These are phyloP conservation scores for Pollenia angustigena DNA, from an alignment of 2,888 invertebrate species.

Conservation along the genomic window DNA sequence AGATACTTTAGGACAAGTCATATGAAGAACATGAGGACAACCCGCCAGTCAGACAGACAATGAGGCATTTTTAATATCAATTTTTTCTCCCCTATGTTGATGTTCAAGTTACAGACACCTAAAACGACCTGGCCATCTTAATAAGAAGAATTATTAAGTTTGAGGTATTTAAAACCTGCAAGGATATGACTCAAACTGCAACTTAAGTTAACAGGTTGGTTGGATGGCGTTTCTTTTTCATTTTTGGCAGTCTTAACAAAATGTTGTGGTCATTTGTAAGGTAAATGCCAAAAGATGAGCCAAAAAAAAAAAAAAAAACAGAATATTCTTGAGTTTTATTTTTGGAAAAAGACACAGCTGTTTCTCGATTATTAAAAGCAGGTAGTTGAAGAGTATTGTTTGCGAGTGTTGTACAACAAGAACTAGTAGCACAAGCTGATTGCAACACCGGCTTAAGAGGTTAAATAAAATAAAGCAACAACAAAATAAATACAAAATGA, in stretches of 20 bases:
- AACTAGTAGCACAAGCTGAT: slow-evolving; percentile 73
- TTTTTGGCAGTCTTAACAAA: slow-evolving; percentile 51
- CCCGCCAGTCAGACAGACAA: slow-evolving; percentile 39
- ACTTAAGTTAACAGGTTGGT: slow-evolving; percentile 67
- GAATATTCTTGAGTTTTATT: slow-evolving; percentile 38
- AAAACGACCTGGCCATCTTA: slow-evolving; percentile 60
- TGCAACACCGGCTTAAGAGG: slow-evolving; percentile 69
- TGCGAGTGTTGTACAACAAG: slow-evolving; percentile 57
- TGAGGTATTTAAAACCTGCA: slow-evolving; percentile 65
- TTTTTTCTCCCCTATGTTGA: slow-evolving; percentile 25
- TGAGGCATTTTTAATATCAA: slow-evolving; percentile 25
- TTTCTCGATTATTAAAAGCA: slow-evolving; percentile 66
- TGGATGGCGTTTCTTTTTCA: slow-evolving; percentile 4
- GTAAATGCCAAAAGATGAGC: slow-evolving; percentile 44
- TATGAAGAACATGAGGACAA: slow-evolving; percentile 4
- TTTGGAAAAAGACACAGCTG: slow-evolving; percentile 69
- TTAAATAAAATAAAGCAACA: slow-evolving; percentile 52
- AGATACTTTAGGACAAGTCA: slow-evolving; percentile 62
- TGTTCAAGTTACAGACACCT: slow-evolving; percentile 67
- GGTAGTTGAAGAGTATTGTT: slow-evolving; percentile 61
- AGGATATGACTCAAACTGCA: slow-evolving; percentile 56
- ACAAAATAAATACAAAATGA: slow-evolving; percentile 48
- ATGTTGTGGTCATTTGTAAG: slow-evolving; percentile 62
- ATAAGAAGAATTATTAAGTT: slow-evolving; percentile 63
- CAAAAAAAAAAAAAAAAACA: neutral